Conservation (phyloP, 2,797 vertebrate species). For the Sciaenops ocellatus region DNA sequence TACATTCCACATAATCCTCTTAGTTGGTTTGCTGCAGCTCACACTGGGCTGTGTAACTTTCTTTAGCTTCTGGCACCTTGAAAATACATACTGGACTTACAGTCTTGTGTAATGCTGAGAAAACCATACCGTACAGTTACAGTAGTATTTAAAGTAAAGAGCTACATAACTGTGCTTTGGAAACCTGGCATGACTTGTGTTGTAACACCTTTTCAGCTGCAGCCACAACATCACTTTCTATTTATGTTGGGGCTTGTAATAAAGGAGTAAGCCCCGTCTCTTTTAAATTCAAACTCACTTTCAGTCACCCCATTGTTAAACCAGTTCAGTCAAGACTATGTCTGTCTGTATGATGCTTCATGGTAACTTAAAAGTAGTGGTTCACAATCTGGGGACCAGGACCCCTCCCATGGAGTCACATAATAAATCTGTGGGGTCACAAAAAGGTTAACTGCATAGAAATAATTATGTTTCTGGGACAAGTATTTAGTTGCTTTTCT, state of each 20-base stretch:
- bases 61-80: conserved; percentile 35
- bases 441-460: neutral
- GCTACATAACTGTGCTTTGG: conserved; percentile 10
- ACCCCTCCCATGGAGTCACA: neutral
- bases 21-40: conserved; percentile 45
- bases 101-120: conserved; percentile 24
- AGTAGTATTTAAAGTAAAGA: conserved; percentile 33
- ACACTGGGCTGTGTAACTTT: conserved; percentile 46
- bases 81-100: conserved; percentile 34
- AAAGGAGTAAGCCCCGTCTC: neutral
- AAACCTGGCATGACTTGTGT: conserved; percentile 7
- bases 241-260: neutral
- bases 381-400: neutral
- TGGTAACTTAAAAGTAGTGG: neutral
- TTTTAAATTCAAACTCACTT: neutral
- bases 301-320: neutral
- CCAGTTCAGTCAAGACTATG: neutral
- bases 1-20: conserved; percentile 52
- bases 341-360: neutral
- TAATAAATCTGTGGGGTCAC: neutral
- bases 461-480: neutral
- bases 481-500: neutral
- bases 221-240: neutral
- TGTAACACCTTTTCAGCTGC: neutral
- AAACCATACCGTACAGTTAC: neutral